Percentiles rank a stretch among this genome's conserved stretches.
phyloP scores from a whole-genome alignment of 1,140 invertebrate species.

The Palaemon carinicauda region DNA sequence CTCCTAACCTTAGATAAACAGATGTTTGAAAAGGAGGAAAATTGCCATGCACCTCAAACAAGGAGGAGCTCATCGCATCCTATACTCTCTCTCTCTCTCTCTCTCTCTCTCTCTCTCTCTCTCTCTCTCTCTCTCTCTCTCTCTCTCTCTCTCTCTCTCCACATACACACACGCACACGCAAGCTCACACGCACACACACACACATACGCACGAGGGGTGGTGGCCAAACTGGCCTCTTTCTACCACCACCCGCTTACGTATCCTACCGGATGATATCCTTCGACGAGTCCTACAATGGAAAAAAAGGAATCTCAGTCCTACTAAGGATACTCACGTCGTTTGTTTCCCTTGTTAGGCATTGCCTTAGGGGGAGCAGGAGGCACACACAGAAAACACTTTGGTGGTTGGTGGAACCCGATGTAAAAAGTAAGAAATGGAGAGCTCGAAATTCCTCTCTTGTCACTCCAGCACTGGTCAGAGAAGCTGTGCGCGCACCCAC shows the following conservation, averaged over 20 bases:
- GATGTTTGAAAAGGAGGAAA: neutral
- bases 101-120: neutral
- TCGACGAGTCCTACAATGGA: neutral
- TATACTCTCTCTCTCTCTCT: neutral
- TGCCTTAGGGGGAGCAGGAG: slow-evolving; percentile 48
- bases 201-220: neutral
- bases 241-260: neutral
- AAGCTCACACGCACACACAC: neutral
- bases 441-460: neutral
- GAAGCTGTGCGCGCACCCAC: neutral
- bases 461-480: neutral
- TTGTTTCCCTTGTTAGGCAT: slow-evolving; percentile 47
- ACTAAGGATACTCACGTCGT: slow-evolving; percentile 28
- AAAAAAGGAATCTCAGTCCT: neutral
- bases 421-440: neutral
- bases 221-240: neutral
- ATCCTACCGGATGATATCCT: no score
- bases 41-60: neutral
- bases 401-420: slow-evolving; percentile 25
- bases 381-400: slow-evolving; percentile 50
- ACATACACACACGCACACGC: slow-evolving; percentile 4
- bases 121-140: neutral
- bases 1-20: neutral
- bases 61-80: neutral
- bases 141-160: neutral